These are phyloP conservation scores for Channa maculata DNA, from an alignment of 2,113 vertebrate species.

Conservation along the genomic window DNA sequence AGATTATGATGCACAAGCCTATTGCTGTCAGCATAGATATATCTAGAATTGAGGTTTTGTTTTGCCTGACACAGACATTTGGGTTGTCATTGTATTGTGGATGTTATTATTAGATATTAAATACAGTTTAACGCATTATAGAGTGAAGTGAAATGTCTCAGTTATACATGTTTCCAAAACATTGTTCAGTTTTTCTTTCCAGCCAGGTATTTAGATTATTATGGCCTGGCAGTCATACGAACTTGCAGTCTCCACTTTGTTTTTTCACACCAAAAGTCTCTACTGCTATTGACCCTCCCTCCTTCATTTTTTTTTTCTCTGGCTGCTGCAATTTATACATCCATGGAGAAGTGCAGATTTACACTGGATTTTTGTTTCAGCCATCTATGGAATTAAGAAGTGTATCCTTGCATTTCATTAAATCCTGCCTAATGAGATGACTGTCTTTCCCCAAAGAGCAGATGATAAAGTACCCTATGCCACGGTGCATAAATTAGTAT, in stretches of 20 bases:
- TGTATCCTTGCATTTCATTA: conserved; percentile 99
- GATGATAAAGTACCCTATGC: conserved; percentile 96
- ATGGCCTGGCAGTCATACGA: conserved; percentile 6
- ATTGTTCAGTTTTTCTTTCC: conserved; percentile 1
- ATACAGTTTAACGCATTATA: conserved; percentile 1
- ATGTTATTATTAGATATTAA: conserved; percentile 25
- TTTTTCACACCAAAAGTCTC: conserved; percentile 22
- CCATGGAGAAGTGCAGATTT: conserved; percentile 88
- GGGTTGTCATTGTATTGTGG: background rate
- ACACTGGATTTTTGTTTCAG: conserved; percentile 95
- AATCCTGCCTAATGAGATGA: conserved; percentile 99
- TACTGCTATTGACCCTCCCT: conserved; percentile 11
- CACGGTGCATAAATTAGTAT: conserved; percentile 98
- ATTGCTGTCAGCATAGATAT: conserved; percentile 59
- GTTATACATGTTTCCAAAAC: conserved; percentile 4
- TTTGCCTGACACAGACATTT: conserved; percentile 22
- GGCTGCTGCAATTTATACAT: conserved; percentile 67
- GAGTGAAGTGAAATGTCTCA: conserved; percentile 12
- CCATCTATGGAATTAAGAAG: conserved; percentile 98
- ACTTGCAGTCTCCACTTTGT: conserved; percentile 13
- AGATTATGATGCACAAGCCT: conserved; percentile 50
- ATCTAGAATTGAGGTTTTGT: conserved; percentile 18
- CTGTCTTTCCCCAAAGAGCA: conserved; percentile 98
- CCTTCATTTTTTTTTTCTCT: conserved; percentile 27
- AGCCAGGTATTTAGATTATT: background rate